phyloP scores from a whole-genome alignment of 2,888 invertebrate genomes.

The Drosophila mettleri region DNA sequence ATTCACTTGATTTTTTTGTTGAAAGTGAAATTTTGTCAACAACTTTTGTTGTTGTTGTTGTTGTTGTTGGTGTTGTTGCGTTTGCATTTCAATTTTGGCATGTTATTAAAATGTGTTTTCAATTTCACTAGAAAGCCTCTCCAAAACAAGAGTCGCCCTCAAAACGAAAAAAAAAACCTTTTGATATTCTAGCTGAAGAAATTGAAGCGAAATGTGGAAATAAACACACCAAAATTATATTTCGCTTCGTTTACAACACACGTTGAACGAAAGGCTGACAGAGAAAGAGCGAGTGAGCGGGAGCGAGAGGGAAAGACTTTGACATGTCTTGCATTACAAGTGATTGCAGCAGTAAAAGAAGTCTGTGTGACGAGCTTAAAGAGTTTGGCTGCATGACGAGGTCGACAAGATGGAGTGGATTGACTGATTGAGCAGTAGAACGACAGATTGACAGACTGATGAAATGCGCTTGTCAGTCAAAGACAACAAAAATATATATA shows the following conservation, averaged over 20 bases:
- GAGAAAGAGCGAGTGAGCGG: background rate
- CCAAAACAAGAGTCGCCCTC: conserved; percentile 18
- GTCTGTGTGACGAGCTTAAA: conserved; percentile 35
- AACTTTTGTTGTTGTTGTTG: conserved; percentile 10
- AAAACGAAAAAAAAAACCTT: conserved; percentile 27
- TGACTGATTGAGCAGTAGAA: conserved; percentile 24
- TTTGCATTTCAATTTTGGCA: conserved; percentile 47
- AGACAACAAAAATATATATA: conserved; percentile 16
- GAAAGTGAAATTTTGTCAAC: conserved; percentile 72
- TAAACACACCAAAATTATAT: conserved; percentile 45
- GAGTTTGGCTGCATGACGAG: conserved; percentile 17
- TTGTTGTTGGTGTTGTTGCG: conserved; percentile 19
- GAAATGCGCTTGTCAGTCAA: background rate
- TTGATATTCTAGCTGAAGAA: conserved; percentile 72
- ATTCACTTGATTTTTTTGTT: conserved; percentile 43
- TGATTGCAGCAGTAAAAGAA: conserved; percentile 29
- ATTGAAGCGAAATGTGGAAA: conserved; percentile 63
- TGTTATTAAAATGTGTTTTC: conserved; percentile 74
- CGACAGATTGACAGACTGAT: conserved; percentile 23
- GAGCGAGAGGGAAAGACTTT: background rate
- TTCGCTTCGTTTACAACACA: conserved; percentile 37
- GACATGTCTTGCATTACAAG: conserved; percentile 46
- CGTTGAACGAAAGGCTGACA: conserved; percentile 19
- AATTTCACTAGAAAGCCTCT: conserved; percentile 76
- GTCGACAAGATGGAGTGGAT: background rate